Evolutionary conservation across 1,140 invertebrate species (phyloP), one percentile per base, ranked within the genome.

Genomic region (Littorina saxatilis): DNA sequence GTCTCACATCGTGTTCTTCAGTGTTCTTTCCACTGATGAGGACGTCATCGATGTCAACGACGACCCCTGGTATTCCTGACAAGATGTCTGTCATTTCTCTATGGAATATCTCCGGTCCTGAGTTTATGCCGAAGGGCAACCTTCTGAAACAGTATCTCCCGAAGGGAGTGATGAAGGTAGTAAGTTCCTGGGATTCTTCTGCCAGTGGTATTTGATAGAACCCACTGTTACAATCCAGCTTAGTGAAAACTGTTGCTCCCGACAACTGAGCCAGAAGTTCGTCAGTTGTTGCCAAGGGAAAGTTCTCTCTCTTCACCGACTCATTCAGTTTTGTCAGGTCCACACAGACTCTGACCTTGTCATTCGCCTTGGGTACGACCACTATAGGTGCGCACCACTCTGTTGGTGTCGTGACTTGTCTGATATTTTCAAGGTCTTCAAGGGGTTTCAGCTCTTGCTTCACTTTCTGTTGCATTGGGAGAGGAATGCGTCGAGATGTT

Each of bases 151-250:
- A 35, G 37, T 27, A 39, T 35, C 32, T 70, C 37, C 39, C 15
- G 15, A 39, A 35, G 15, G 66, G 32, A 47, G 17, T 68, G 66
- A 68, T 37, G 15, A 68, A 39, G 7, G 13, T 37, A 23, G 32
- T 68, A 7, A 68, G 35, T 13, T 68, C 66, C 35, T 68, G 61
- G 4, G 66, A 37, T 17, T 37, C 11, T 23, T 20, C 27, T 3
- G 13, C 2, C 11, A 68, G 15, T 39, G 66, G 66, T 15, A 40
- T 39, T 23, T 68, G 66, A 32, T 13, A 7, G 39, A 68, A 39
- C 39, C 66, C 66, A 20, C 66, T 68, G 35, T 39, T 68, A 39
- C 66, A 68, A 32, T 68, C 66, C 11, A 68, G 13, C 23, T 68
- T 39, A 5, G 32, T 63, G 27, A 63, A 68, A 4, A 68, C 66